Percentiles rank a stretch among this genome's conserved stretches.
These are phyloP conservation scores for Calyptomena viridis DNA, from an alignment of 2,113 vertebrate species.

Conservation along the genomic window DNA sequence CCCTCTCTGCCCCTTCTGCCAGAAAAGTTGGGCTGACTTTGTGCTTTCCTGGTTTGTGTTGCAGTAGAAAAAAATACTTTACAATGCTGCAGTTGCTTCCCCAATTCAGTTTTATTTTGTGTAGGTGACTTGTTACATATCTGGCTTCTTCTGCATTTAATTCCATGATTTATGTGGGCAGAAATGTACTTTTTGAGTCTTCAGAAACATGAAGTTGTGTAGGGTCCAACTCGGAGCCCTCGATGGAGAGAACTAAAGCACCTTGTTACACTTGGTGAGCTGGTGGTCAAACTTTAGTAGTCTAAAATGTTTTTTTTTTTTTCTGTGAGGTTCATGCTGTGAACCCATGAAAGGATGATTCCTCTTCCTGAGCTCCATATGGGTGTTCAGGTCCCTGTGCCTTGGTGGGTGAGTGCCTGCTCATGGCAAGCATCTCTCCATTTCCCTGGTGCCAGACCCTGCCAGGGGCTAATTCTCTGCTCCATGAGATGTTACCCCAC, in stretches of 20 bases:
- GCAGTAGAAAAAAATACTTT: not conserved
- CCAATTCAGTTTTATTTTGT: not conserved
- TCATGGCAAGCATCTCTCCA: not conserved
- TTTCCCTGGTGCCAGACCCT: not conserved
- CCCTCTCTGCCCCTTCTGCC: not conserved
- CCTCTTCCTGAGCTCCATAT: fast-evolving
- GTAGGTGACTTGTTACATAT: not conserved
- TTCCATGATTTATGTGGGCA: not conserved
- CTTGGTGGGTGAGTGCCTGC: not conserved
- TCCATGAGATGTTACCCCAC: not conserved
- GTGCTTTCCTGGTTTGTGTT: not conserved
- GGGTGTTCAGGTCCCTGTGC: not conserved
- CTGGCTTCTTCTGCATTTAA: not conserved
- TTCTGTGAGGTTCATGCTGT: not conserved
- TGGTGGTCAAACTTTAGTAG: fast-evolving
- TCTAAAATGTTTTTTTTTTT: not conserved
- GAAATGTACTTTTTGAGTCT: not conserved
- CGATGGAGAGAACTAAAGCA: not conserved
- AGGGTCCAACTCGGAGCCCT: not conserved
- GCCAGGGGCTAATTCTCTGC: not conserved
- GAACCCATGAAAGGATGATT: not conserved
- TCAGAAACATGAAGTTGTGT: not conserved
- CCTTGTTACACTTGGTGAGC: not conserved
- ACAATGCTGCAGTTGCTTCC: not conserved
- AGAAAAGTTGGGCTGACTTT: not conserved